These are phyloP conservation scores for Pogonomyrmex californicus DNA, from an alignment of 1,140 invertebrate genomes.

Conservation along the genomic window DNA sequence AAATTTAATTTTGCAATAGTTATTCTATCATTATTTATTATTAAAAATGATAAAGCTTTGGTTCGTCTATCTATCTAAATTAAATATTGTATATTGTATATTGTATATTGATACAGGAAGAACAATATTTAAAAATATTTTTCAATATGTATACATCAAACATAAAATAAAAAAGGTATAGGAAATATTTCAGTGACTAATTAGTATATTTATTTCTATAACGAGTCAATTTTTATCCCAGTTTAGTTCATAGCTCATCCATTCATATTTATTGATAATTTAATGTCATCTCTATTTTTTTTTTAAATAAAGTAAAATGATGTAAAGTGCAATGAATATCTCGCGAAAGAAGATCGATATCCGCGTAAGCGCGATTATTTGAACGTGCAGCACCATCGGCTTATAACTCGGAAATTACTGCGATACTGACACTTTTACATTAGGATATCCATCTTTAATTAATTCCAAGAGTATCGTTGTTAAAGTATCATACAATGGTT, in stretches of 20 bases:
- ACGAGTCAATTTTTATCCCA: background rate
- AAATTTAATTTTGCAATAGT: background rate
- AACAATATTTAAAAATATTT: background rate
- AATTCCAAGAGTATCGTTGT: background rate
- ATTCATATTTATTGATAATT: background rate
- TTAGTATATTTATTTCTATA: background rate
- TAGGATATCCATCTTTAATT: background rate
- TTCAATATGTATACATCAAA: background rate
- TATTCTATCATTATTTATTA: background rate
- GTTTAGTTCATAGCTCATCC: background rate
- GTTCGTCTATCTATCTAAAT: background rate
- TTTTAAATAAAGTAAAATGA: background rate
- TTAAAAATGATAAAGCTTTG: background rate
- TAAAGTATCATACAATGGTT: constrained; percentile 14
- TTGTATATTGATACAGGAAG: background rate
- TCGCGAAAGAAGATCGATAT: background rate
- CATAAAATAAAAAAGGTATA: background rate
- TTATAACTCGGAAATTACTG: constrained; percentile 1
- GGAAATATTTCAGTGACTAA: background rate
- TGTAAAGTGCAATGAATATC: background rate
- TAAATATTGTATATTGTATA: no score
- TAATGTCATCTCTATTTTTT: background rate
- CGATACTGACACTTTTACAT: background rate
- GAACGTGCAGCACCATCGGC: background rate
- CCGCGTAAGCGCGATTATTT: background rate